phyloP scores from a whole-genome alignment of 2,888 invertebrate genomes.

The Hyles lineata region DNA sequence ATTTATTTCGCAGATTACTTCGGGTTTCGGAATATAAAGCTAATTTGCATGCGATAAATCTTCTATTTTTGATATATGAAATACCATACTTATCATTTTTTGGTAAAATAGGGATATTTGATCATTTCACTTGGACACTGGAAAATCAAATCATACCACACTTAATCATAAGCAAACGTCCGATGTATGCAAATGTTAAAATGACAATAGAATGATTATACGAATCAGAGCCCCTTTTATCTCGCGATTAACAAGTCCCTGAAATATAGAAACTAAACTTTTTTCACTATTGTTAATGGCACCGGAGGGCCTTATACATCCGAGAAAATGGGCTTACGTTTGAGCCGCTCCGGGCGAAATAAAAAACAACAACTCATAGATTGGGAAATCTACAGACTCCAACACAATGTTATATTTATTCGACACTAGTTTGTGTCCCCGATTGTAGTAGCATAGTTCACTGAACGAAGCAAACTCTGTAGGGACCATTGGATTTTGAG shows the following conservation, averaged over 20 bases:
- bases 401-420: neutral
- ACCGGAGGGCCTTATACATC: neutral
- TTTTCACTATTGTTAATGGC: neutral
- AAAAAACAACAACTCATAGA: conserved; percentile 7
- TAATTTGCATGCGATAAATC: too few relatives aligned
- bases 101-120: too few relatives aligned
- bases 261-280: neutral
- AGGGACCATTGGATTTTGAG: neutral
- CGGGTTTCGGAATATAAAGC: neutral
- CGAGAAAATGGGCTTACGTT: neutral
- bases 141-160: too few relatives aligned
- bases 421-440: neutral
- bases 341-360: conserved; percentile 4
- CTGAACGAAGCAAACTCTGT: neutral
- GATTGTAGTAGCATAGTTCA: neutral
- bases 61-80: too few relatives aligned
- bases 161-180: too few relatives aligned
- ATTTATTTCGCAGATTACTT: neutral
- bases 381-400: neutral
- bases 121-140: too few relatives aligned
- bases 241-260: neutral
- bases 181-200: too few relatives aligned
- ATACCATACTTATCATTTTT: too few relatives aligned
- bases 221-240: neutral
- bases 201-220: too few relatives aligned